phyloP scores from a whole-genome alignment of 2,888 invertebrate genomes.

The Drosophila demipolita region DNA sequence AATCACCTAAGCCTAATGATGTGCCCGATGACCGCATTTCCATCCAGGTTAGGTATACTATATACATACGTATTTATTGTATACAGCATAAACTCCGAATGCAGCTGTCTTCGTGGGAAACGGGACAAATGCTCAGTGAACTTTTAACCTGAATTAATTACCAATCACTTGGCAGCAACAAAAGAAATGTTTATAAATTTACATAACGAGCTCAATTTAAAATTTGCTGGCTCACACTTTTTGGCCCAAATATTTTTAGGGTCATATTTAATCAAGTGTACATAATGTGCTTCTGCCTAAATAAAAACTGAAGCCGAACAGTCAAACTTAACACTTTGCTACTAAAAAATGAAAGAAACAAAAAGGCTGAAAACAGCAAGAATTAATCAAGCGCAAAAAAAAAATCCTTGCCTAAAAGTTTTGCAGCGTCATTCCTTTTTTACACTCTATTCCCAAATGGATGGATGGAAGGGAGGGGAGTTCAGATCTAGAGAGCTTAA shows the following conservation, averaged over 20 bases:
- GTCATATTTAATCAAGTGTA: constrained; percentile 67
- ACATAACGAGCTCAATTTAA: constrained; percentile 17
- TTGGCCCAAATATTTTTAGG: constrained; percentile 24
- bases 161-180: constrained; percentile 30
- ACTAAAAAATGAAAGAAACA: constrained; percentile 55
- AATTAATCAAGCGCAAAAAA: constrained; percentile 78
- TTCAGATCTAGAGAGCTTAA: not conserved
- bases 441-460: not conserved
- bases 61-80: not conserved
- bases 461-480: not conserved
- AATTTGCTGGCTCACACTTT: constrained; percentile 21
- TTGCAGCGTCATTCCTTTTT: constrained; percentile 57
- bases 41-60: not conserved
- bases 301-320: constrained; percentile 42
- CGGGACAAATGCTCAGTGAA: constrained; percentile 28
- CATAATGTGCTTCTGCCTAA: constrained; percentile 50
- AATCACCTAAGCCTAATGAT: constrained; percentile 39
- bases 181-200: constrained; percentile 11
- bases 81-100: not conserved
- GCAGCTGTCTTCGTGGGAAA: constrained; percentile 14
- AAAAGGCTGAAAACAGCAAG: constrained; percentile 43
- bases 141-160: constrained; percentile 50
- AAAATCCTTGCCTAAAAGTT: constrained; percentile 71
- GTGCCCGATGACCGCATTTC: constrained; percentile 53
- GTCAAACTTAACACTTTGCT: constrained; percentile 74